Evolutionary conservation across 2,113 vertebrate species (phyloP), one percentile per base, ranked within the genome.

Genomic region (Siniperca chuatsi): DNA sequence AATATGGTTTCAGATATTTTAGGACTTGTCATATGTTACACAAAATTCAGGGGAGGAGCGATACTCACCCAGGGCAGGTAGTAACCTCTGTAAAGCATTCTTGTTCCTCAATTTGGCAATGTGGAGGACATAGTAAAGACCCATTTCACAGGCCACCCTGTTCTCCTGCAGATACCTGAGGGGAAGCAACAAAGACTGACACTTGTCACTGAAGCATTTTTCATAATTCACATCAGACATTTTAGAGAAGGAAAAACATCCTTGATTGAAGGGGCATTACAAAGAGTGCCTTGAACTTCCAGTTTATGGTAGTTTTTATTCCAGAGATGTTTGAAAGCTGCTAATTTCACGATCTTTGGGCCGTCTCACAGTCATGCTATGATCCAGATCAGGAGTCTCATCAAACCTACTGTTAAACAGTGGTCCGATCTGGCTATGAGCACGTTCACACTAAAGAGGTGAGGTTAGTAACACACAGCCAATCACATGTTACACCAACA

Each of bases 61-160:
- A 58, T 8, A 76, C 96, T 96, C 78, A 99, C 98, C 97, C 0
- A 99, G 92, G 0, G 97, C 95, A 0, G 98, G 98, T 5, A 99
- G 95, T 11, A 99, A 91, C 76, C 98, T 96, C 16, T 98, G 97
- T 11, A 99, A 94, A 13, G 98, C 97, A 2, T 99, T 99, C 91
- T 97, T 98, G 90, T 99, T 99, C 94, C 98, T 96, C 93, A 96
- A 97, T 81, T 98, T 99, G 55, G 97, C 97, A 57, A 99, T 96
- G 86, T 99, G 98, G 46, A 99, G 97, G 3, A 98, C 94, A 0
- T 99, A 99, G 89, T 99, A 99, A 0, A 99, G 96, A 20, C 98
- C 98, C 81, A 99, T 97, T 91, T 99, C 98, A 90, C 98, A 99
- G 6, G 98, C 98, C 90, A 99, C 97, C 71, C 97, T 95, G 95